Conservation (phyloP, 2,888 invertebrate species). For the Doris montereyensis region DNA sequence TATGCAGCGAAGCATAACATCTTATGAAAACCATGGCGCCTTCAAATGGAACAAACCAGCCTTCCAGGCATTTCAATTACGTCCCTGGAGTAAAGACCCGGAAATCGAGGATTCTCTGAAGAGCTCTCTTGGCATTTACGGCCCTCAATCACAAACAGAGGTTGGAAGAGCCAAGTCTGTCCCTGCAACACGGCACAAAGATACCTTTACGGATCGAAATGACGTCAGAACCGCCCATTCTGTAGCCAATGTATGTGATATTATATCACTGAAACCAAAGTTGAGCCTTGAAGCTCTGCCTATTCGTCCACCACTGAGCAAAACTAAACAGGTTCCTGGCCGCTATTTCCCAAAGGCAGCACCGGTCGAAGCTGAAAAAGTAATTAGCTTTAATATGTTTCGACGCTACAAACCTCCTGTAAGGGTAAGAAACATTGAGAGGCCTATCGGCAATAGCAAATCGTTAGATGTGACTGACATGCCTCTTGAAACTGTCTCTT, state of each 20-base stretch:
- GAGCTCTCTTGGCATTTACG: slow-evolving; percentile 29
- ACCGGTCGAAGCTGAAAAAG: slow-evolving; percentile 39
- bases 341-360: slow-evolving; percentile 54
- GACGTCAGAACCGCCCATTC: slow-evolving; percentile 25
- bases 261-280: slow-evolving; percentile 31
- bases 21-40: slow-evolving; percentile 27
- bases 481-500: slow-evolving; percentile 23
- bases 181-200: slow-evolving; percentile 21
- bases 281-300: slow-evolving; percentile 40
- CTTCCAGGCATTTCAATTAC: slow-evolving; percentile 40
- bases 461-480: slow-evolving; percentile 20
- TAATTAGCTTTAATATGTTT: slow-evolving; percentile 14
- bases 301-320: slow-evolving; percentile 41
- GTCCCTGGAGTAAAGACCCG: slow-evolving; percentile 31
- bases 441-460: slow-evolving; percentile 25
- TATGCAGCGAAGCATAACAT: slow-evolving; percentile 3
- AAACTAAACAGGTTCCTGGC: slow-evolving; percentile 48
- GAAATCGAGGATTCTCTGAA: slow-evolving; percentile 29
- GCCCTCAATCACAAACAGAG: slow-evolving; percentile 14
- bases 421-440: slow-evolving; percentile 3
- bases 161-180: slow-evolving; percentile 21
- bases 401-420: slow-evolving; percentile 14
- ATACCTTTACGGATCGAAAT: slow-evolving; percentile 2
- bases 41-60: slow-evolving; percentile 37
- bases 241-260: slow-evolving; percentile 21